phyloP scores from a whole-genome alignment of 2,113 vertebrate species.

The Oncorhynchus tshawytscha region DNA sequence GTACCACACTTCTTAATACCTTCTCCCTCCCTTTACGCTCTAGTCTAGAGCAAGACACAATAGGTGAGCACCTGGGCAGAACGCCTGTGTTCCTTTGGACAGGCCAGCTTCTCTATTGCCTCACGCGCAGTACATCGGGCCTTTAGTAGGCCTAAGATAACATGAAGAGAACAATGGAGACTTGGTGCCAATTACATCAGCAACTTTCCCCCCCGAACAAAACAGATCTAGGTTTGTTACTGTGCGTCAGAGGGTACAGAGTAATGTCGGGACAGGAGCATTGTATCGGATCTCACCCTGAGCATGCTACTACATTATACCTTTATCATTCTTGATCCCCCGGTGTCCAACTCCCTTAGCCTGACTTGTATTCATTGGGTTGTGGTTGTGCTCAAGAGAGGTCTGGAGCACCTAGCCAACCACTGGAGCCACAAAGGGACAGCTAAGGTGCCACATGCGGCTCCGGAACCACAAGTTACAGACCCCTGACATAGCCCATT shows the following conservation, averaged over 20 bases:
- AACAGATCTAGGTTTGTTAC: no score
- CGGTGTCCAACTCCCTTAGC: neutral
- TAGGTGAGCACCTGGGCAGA: conserved; percentile 19
- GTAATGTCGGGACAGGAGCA: no score
- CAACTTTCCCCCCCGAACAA: no score
- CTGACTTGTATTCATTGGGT: neutral
- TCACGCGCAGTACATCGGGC: conserved; percentile 21
- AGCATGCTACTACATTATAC: neutral
- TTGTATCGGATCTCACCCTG: no score
- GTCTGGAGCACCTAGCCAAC: conserved; percentile 22
- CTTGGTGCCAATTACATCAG: no score
- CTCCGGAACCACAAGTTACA: no score
- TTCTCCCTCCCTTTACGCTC: conserved; percentile 21
- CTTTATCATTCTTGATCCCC: neutral
- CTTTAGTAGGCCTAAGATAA: conserved; percentile 8
- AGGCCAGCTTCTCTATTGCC: conserved; percentile 26
- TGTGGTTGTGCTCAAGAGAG: conserved; percentile 42
- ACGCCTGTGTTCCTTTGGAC: conserved; percentile 8
- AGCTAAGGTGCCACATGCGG: neutral
- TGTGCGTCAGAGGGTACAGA: neutral
- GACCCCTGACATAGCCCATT: no score
- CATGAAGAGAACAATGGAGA: no score
- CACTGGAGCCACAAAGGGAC: neutral
- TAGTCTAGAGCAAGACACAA: conserved; percentile 29
- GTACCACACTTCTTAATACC: neutral